phyloP scores from a whole-genome alignment of 2,797 vertebrate genomes.

The Podargus strigoides region DNA sequence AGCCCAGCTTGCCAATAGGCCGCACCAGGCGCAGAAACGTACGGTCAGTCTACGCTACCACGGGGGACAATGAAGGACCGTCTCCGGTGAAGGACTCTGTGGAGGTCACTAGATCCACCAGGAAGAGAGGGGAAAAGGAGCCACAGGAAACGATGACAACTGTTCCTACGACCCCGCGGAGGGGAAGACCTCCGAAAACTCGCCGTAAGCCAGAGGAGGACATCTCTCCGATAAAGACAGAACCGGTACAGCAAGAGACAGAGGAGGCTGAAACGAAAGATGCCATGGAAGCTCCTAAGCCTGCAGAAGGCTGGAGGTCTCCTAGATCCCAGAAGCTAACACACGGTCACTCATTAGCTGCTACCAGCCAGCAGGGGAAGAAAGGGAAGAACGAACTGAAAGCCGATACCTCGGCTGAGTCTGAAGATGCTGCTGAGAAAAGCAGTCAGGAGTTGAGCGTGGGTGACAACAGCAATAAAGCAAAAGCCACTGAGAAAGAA shows the following conservation, averaged over 20 bases:
- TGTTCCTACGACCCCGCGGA: slow-evolving; percentile 81
- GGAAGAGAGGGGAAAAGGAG: slow-evolving; percentile 91
- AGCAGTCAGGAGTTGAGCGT: slow-evolving; percentile 57
- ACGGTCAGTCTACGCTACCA: slow-evolving; percentile 91
- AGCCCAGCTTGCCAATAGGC: slow-evolving; percentile 83
- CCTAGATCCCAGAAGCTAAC: slow-evolving; percentile 86
- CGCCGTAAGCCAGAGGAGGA: slow-evolving; percentile 85
- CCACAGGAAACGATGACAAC: slow-evolving; percentile 75
- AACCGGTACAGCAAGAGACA: slow-evolving; percentile 76
- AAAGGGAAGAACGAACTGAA: slow-evolving; percentile 79
- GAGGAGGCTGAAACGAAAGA: slow-evolving; percentile 84
- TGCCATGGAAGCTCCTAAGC: slow-evolving; percentile 77
- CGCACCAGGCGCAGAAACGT: slow-evolving; percentile 93
- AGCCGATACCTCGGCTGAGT: slow-evolving; percentile 54
- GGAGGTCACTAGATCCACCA: slow-evolving; percentile 85
- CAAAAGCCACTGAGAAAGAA: slow-evolving; percentile 69
- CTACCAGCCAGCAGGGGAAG: slow-evolving; percentile 79
- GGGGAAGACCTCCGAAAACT: slow-evolving; percentile 91
- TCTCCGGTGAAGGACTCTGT: slow-evolving; percentile 82
- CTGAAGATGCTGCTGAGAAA: slow-evolving; percentile 68
- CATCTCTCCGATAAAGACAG: slow-evolving; percentile 79
- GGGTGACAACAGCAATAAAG: slow-evolving; percentile 67
- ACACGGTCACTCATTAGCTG: slow-evolving; percentile 70
- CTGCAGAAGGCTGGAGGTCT: slow-evolving; percentile 88
- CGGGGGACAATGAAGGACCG: slow-evolving; percentile 82